Conservation (phyloP, 2,113 vertebrate genomes). For the Mormyrus lacerda region DNA sequence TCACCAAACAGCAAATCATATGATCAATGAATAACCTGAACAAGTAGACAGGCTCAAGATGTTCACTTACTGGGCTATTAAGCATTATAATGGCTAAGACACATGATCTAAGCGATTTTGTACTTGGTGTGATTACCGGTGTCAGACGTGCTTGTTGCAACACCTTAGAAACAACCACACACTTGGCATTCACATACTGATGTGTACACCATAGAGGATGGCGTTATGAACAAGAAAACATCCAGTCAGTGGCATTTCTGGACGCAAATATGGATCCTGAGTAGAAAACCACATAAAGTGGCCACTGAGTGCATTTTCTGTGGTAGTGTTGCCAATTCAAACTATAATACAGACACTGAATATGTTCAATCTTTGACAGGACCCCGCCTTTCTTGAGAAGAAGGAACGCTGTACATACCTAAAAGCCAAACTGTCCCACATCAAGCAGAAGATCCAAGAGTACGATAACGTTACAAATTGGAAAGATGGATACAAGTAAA, state of each 20-base stretch:
- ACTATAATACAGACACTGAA: not conserved
- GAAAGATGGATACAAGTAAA: constrained; percentile 66
- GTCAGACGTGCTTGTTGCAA: not conserved
- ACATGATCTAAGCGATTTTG: not conserved
- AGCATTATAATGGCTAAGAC: not conserved
- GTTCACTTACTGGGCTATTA: not conserved
- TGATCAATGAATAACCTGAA: not conserved
- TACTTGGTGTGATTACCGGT: not conserved
- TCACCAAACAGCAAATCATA: not conserved
- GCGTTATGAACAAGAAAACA: not conserved
- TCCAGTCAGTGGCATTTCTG: not conserved
- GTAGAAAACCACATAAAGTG: not conserved
- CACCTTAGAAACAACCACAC: not conserved
- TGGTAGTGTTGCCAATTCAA: not conserved
- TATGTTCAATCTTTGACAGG: constrained; percentile 52
- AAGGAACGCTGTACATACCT: constrained; percentile 95
- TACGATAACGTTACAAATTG: constrained; percentile 93
- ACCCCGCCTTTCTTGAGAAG: constrained; percentile 90
- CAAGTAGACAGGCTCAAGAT: not conserved
- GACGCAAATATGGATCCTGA: not conserved
- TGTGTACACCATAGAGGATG: not conserved
- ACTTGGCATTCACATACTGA: not conserved
- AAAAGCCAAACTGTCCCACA: constrained; percentile 94
- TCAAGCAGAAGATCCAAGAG: constrained; percentile 94
- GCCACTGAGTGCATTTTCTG: not conserved